Evolutionary conservation across 2,113 vertebrate species (phyloP), one percentile per base, ranked within the genome.

Genomic region (Platichthys stellatus): DNA sequence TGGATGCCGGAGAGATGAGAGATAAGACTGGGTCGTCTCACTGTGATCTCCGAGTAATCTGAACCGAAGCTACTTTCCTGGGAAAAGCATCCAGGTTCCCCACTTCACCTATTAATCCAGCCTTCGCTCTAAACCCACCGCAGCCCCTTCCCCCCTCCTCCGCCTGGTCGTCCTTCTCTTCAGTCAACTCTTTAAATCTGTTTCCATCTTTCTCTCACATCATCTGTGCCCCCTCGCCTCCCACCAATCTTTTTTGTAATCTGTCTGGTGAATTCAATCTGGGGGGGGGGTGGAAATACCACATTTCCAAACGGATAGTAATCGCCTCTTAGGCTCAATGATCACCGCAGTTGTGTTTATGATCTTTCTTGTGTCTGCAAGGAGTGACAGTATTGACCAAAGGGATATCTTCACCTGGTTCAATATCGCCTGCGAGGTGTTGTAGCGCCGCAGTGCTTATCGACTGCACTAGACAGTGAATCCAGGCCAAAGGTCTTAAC

Each of bases 261-360:
- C 92, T 88, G 83, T 87, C 86, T 90, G 80, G 76, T 87, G 81
- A 87, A 89, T 88, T 88, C 72, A 90, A 92, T 92, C 86, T 83
- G 72, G 51, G 51, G 69, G 67, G 53, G 51, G 51, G 69, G 67
- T n/a, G 43, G 35, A 38, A 78, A 86, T 71, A 73, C 26, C 26
- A 85, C 86, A 83, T 84, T 77, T 78, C 74, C 75, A 68, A 76
- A 63, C 11, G 56, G 63, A 66, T 80, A 47, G 58, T 90, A 88
- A 90, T 91, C 78, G 53, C 26, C 69, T 90, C 75, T 66, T 53
- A 57, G 79, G 45, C 73, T 85, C 72, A 74, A 11, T 70, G 80
- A 67, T 82, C 74, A 76, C 23, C 67, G 21, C 49, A 49, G 47
- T 76, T 76, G 58, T 65, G 70, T 64, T 63, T 38, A 13, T 45